Evolutionary conservation across 37 sponge, comb jelly and placozoan genomes (phyloP).

Genomic region (Haliclona indistincta): DNA sequence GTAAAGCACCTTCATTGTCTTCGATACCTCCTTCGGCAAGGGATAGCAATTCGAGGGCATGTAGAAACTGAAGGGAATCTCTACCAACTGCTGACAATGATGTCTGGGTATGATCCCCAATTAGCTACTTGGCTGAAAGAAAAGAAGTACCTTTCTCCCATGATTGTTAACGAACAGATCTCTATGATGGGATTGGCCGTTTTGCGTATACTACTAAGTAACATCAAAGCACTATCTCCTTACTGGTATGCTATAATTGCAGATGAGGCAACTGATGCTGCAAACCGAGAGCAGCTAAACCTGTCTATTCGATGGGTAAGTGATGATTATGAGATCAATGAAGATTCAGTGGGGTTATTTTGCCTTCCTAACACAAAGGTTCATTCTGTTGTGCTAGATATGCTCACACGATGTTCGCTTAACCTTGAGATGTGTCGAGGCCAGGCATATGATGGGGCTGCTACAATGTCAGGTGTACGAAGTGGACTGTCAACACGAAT

Average conservation of each 20-base stretch:
- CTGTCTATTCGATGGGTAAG: constrained; percentile 55
- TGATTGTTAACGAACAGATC: constrained; percentile 24
- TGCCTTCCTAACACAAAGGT: constrained; percentile 32
- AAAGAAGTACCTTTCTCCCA: constrained; percentile 26
- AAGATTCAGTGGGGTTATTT: constrained; percentile 51
- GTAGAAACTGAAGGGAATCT: constrained; percentile 54
- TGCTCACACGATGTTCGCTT: constrained; percentile 44
- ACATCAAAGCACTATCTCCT: constrained; percentile 5
- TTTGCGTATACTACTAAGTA: neutral
- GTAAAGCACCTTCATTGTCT: constrained; percentile 44
- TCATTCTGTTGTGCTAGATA: constrained; percentile 42
- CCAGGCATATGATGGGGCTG: constrained; percentile 77
- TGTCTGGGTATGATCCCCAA: neutral
- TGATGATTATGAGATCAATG: constrained; percentile 35
- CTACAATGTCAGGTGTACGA: constrained; percentile 54
- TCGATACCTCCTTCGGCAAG: constrained; percentile 47
- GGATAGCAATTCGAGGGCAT: constrained; percentile 56
- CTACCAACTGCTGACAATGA: constrained; percentile 18
- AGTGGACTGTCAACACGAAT: constrained; percentile 52
- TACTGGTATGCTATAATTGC: constrained; percentile 50
- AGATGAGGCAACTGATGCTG: constrained; percentile 60
- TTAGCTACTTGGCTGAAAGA: neutral
- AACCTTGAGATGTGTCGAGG: constrained; percentile 60
- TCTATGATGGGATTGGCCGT: constrained; percentile 9
- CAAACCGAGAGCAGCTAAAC: constrained; percentile 43